Base-by-base conservation (phyloP, 1,140 invertebrate genomes). In the Araneus ventricosus region DNA sequence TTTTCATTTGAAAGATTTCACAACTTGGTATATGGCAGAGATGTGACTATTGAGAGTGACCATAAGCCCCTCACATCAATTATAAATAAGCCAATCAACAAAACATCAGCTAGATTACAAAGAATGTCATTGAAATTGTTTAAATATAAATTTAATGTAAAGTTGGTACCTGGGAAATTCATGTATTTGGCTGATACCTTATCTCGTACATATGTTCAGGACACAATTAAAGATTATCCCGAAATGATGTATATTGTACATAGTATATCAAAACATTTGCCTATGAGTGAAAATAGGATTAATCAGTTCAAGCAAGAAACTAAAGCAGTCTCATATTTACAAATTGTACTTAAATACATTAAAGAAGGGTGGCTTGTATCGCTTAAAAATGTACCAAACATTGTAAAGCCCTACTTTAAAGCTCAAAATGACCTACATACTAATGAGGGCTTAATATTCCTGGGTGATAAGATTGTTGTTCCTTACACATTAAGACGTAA, bases 1-100 rank as follows among this genome's bases (percentile, higher is more conserved):
- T 96, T 96, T 93, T 95, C 95, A 8, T 94, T 95, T 6, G 95
- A 95, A 88, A 90, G 94, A 59, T 96, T 96, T 94, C 95, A 95
- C 91, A 95, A 95, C 86, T 96, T 95, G 94, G 84, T 96, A 17
- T 95, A 94, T 94, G 95, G 95, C 3, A 86, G 94, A 14, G 67
- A 88, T 45, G 95, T 95, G 84, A 94, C 45, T 70, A 79, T 95
- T n/a, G 67, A 94, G 61, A 95, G 94, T n/a, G 95, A 95, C 86
- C 94, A 95, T 94, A 93, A 95, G 92, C 95, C 95, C 4, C 88
- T 94, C 41, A 79, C 61, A 2, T 30, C 45, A 22, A 93, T 93
- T 39, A 85, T 90, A 37, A 63, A 89, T 57, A 94, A 89, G 37
- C 92, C 90, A 34, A 57, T 95, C 0, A 20, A 80, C n/a, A n/a